Base-by-base conservation (phyloP, 2,113 vertebrate genomes). In the Semnornis frantzii region DNA sequence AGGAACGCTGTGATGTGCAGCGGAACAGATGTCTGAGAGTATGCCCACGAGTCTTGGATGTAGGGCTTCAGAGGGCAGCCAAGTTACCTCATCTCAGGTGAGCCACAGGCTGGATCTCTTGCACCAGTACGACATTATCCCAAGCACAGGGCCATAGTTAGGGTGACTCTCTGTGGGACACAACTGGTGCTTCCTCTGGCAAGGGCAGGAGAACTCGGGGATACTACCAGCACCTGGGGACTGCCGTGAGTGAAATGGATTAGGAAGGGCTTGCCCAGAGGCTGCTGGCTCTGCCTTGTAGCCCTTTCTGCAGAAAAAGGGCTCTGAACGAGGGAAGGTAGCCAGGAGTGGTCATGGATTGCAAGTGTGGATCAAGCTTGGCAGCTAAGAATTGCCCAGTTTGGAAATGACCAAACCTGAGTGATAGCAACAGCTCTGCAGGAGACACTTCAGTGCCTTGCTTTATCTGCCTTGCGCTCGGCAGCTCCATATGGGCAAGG, bases 31-130 rank as follows among this genome's bases (percentile, higher is more conserved):
- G 83, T 90, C 93, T 92, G 82, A 44, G 87, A 87, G 71, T 76
- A 34, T n/a, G 50, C 57, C 73, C 82, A 39, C 75, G 75, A 62
- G 87, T 91, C 89, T 94, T 83, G 93, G 91, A 82, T 85, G 48
- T 46, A 31, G 4, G 42, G 39, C 82, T 94, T 89, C 46, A 31
- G 44, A 90, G 65, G 58, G 25, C 60, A 76, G 85, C 82, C 46
- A 44, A 39, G 82, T 71, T 73, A 33, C 15, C 57, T 80, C 6
- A 4, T 93, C 71, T 55, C 79, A 31, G 64, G 37, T 64, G 57
- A 83, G 88, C 33, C 58, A 57, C 33, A 60, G 30, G 12, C 34
- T 71, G n/a, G 55, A 80, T 68, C 80, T 71, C 48, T 66, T 77
- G 9, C 25, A 81, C 12, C 31, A 46, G n/a, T 39, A 34, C 33